Evolutionary conservation across 2,888 invertebrate genomes (phyloP).

Genomic region (Diarsia mendica): DNA sequence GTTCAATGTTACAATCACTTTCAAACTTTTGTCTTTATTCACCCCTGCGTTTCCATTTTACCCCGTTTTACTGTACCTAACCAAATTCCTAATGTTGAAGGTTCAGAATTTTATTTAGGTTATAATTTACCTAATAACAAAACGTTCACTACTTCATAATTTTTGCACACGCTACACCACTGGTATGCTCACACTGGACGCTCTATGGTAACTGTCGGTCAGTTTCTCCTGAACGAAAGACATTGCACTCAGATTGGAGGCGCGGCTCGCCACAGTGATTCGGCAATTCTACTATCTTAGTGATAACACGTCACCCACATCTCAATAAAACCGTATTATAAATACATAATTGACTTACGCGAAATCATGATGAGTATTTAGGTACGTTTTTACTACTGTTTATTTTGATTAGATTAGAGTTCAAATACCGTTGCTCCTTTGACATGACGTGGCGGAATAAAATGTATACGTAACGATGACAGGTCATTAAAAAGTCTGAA

Average conservation of each 20-base stretch:
- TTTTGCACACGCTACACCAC: conserved; percentile 14
- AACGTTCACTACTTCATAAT: conserved; percentile 2
- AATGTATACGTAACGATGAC: conserved; percentile 39
- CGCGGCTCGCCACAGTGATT: conserved; percentile 33
- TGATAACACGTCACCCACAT: conserved; percentile 33
- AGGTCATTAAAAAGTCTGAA: not conserved
- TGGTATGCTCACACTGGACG: conserved; percentile 4
- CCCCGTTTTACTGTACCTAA: not conserved
- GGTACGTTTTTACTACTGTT: not conserved
- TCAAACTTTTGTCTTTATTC: too few species aligned
- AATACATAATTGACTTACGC: not conserved
- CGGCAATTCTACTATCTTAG: conserved; percentile 14
- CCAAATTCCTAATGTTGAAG: not conserved
- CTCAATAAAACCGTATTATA: not conserved
- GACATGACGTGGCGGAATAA: conserved; percentile 23
- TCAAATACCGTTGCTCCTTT: conserved; percentile 24
- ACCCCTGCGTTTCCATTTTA: too few species aligned
- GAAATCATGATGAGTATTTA: not conserved
- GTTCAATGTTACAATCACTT: too few species aligned
- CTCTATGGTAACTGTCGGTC: conserved; percentile 23
- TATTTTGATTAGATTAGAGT: conserved; percentile 30
- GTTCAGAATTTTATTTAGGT: not conserved
- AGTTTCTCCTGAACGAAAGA: not conserved
- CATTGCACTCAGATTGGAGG: conserved; percentile 19
- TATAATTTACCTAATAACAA: not conserved